phyloP scores from a whole-genome alignment of 2,888 invertebrate genomes.

The Rhimphoctona megacephalus region DNA sequence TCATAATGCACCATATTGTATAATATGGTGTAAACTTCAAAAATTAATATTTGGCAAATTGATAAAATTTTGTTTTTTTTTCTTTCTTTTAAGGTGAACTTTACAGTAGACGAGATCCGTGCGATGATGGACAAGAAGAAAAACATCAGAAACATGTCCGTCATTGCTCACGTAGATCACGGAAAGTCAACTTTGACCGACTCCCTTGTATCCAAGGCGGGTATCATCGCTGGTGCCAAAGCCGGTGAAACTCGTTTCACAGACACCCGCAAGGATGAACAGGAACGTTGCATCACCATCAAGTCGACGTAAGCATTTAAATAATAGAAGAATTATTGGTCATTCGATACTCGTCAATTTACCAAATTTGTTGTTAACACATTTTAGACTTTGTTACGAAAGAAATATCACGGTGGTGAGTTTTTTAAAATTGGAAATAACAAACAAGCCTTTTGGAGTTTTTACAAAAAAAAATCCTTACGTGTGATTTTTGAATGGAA shows the following conservation, averaged over 20 bases:
- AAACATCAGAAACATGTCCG: slow-evolving; percentile 99
- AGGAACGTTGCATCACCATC: slow-evolving; percentile 99
- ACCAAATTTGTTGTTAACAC: neutral
- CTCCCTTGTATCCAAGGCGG: slow-evolving; percentile 99
- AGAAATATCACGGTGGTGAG: neutral
- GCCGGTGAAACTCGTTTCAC: slow-evolving; percentile 99
- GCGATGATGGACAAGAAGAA: slow-evolving; percentile 99
- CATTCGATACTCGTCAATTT: neutral
- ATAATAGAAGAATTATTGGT: neutral
- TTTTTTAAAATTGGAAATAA: neutral
- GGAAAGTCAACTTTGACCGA: slow-evolving; percentile 99
- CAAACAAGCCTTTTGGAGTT: neutral
- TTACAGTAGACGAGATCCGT: slow-evolving; percentile 99
- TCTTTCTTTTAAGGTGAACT: slow-evolving; percentile 94
- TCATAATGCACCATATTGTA: slow-evolving; percentile 26
- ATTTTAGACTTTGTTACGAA: neutral
- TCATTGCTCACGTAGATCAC: slow-evolving; percentile 99
- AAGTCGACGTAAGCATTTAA: slow-evolving; percentile 96
- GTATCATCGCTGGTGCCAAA: slow-evolving; percentile 99
- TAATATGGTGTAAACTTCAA: neutral
- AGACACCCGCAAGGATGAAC: slow-evolving; percentile 99
- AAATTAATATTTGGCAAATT: neutral
- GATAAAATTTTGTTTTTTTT: slow-evolving; percentile 26
- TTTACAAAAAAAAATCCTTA: neutral
- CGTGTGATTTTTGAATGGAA: neutral